phyloP scores from a whole-genome alignment of 2,113 vertebrate genomes.

The Campylorhamphus procurvoides region DNA sequence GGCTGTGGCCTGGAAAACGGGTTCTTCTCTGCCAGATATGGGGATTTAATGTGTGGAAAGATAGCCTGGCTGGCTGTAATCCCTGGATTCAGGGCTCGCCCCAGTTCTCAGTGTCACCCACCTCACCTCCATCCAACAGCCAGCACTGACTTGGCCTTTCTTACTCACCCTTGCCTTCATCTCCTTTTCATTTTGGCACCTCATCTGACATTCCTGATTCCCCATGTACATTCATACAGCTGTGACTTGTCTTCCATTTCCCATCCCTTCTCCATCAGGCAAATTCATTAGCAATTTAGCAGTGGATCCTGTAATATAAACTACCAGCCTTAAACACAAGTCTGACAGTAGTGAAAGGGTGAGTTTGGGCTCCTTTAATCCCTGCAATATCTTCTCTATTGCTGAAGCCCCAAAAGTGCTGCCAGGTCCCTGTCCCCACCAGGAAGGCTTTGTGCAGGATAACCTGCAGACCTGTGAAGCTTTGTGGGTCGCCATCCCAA shows the following conservation, averaged over 20 bases:
- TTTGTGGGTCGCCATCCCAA: not conserved
- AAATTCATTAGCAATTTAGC: not conserved
- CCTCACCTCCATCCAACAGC: not conserved
- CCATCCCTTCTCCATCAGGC: not conserved
- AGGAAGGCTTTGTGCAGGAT: not conserved
- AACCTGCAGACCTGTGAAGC: not conserved
- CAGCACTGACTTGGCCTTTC: not conserved
- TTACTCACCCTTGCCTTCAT: not conserved
- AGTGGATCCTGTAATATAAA: not conserved
- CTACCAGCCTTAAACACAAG: not conserved
- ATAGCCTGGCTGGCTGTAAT: not conserved
- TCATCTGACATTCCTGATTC: not conserved
- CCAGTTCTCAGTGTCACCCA: not conserved
- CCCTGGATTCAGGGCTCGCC: fast-evolving
- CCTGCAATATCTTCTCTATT: not conserved
- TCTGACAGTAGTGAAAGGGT: not conserved
- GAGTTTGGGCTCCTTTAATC: not conserved
- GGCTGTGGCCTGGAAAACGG: not conserved
- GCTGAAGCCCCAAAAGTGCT: not conserved
- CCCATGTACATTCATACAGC: not conserved
- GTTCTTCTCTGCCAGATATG: not conserved
- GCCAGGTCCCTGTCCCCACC: not conserved
- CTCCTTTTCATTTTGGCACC: not conserved
- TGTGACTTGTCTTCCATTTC: not conserved
- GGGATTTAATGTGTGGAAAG: not conserved